A percentile compares a stretch with the other conserved stretches of the same genome.
Conservation (phyloP, 2,888 invertebrate species). For the Diarsia mendica region DNA sequence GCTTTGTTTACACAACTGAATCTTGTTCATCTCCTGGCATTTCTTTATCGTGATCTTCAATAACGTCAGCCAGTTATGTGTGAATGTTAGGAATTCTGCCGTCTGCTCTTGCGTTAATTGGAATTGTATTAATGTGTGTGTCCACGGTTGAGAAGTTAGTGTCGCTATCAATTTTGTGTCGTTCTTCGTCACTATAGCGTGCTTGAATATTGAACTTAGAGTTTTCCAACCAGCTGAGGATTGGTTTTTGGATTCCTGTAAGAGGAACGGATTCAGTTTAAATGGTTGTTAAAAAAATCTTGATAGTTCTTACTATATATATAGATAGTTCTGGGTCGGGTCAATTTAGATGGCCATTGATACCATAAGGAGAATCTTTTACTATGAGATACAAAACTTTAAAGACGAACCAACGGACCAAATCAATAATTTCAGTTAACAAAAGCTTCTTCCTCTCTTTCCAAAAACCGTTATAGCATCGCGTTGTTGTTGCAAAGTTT, state of each 20-base stretch:
- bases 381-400: background rate
- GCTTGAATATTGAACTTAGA: slow-evolving; percentile 82
- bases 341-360: background rate
- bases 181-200: slow-evolving; percentile 80
- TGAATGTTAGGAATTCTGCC: slow-evolving; percentile 81
- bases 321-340: background rate
- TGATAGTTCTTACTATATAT: no score
- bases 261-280: background rate
- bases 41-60: slow-evolving; percentile 80
- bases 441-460: no score
- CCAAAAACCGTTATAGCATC: background rate
- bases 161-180: slow-evolving; percentile 80
- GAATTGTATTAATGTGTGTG: slow-evolving; percentile 82
- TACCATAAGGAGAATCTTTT: background rate
- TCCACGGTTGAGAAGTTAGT: slow-evolving; percentile 86
- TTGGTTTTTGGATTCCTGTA: slow-evolving; percentile 80
- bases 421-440: background rate
- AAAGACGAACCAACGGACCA: background rate
- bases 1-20: slow-evolving; percentile 77
- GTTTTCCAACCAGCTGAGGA: slow-evolving; percentile 85
- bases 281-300: background rate
- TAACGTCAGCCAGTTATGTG: slow-evolving; percentile 81
- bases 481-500: background rate
- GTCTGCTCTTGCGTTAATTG: slow-evolving; percentile 82
- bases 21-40: slow-evolving; percentile 71